Evolutionary conservation across 2,797 vertebrate genomes (phyloP).

Genomic region (Psittacula echo): DNA sequence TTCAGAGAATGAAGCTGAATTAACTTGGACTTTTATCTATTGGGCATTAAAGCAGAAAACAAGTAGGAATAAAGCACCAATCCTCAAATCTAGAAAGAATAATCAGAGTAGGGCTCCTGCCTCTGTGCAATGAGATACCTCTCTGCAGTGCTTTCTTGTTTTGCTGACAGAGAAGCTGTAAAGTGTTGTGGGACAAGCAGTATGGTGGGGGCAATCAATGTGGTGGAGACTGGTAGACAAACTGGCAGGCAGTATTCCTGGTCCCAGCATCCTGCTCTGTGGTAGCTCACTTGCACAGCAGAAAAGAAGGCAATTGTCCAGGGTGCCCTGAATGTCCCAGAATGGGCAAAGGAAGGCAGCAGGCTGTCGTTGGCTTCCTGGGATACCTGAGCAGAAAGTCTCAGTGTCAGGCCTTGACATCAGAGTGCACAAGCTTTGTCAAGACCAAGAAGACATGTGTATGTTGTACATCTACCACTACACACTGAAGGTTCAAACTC

Average conservation of each 20-base stretch:
- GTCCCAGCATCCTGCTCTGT: neutral
- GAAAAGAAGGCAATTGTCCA: neutral
- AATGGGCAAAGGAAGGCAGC: neutral
- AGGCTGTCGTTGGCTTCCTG: neutral
- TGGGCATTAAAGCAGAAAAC: neutral
- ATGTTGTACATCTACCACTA: neutral
- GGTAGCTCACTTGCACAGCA: neutral
- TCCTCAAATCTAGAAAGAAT: neutral
- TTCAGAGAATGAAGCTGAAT: neutral
- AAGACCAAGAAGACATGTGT: fast-evolving
- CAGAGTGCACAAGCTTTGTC: neutral
- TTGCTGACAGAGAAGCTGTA: neutral
- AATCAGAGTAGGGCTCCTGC: neutral
- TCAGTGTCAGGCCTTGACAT: neutral
- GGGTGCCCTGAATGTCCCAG: neutral
- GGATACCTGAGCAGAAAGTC: neutral
- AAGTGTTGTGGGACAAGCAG: neutral
- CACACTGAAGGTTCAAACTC: fast-evolving
- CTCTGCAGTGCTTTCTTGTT: neutral
- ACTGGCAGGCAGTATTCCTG: neutral
- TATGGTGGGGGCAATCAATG: neutral
- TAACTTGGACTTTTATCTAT: neutral
- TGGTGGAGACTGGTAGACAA: neutral
- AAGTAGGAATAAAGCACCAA: neutral
- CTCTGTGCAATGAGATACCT: neutral